Percentiles rank a stretch among this genome's conserved stretches.
Conservation (phyloP, 2,113 vertebrate species). For the Rhineura floridana region DNA sequence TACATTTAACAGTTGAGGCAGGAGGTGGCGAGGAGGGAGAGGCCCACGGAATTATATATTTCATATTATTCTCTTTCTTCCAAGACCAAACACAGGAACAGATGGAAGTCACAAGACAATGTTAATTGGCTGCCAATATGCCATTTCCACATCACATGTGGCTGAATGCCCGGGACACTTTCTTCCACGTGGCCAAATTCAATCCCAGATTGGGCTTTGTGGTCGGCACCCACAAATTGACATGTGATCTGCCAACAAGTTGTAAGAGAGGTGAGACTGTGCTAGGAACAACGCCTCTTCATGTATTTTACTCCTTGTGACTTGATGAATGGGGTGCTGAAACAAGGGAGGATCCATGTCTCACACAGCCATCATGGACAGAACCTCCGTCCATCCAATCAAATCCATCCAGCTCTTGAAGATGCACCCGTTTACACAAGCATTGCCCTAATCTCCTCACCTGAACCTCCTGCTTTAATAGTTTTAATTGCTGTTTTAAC, state of each 20-base stretch:
- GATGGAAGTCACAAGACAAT: constrained; percentile 17
- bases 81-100: constrained; percentile 9
- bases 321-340: not conserved
- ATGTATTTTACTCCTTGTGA: not conserved
- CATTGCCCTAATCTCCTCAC: too few relatives aligned
- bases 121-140: constrained; percentile 27
- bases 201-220: not conserved
- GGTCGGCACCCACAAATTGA: not conserved
- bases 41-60: constrained; percentile 17
- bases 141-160: constrained; percentile 18
- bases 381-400: too few relatives aligned
- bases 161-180: not conserved
- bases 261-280: too few relatives aligned
- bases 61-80: constrained; percentile 39
- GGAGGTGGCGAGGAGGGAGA: not conserved
- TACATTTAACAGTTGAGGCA: constrained; percentile 47
- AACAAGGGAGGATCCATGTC: not conserved
- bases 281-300: not conserved
- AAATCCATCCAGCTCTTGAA: too few relatives aligned
- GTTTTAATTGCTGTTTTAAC: too few relatives aligned
- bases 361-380: not conserved
- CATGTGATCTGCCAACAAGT: not conserved
- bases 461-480: too few relatives aligned
- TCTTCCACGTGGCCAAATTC: not conserved
- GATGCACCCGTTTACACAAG: too few relatives aligned